A percentile compares a stretch with the other conserved stretches of the same genome.
Evolutionary conservation across 2,113 vertebrate species (phyloP).

Genomic region (Chlorocebus sabaeus): DNA sequence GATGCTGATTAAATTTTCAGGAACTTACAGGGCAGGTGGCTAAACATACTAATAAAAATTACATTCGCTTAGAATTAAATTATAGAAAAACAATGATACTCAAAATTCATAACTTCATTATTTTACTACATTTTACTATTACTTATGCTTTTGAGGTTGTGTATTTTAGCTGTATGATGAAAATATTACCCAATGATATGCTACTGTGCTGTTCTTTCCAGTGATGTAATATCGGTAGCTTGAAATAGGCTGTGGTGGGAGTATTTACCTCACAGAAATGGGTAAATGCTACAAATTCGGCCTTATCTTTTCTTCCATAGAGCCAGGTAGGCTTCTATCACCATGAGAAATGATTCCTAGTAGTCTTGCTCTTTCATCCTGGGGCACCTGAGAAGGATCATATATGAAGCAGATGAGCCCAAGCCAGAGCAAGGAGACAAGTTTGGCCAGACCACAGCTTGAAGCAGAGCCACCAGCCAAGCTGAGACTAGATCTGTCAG

Average conservation of each 20-base stretch:
- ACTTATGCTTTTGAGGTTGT: neutral
- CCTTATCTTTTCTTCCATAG: neutral
- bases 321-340: neutral
- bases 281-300: neutral
- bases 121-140: neutral
- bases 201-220: neutral
- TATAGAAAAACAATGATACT: neutral
- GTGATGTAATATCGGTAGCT: neutral
- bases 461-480: neutral
- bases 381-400: neutral
- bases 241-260: neutral
- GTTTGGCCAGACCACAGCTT: neutral
- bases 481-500: neutral
- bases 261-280: neutral
- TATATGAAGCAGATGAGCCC: neutral
- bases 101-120: slow-evolving; percentile 12
- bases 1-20: neutral
- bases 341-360: neutral
- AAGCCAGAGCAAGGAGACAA: neutral
- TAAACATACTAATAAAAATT: neutral
- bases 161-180: neutral
- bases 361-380: neutral
- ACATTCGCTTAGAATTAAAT: neutral
- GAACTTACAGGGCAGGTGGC: neutral
- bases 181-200: neutral